These are phyloP conservation scores for Alsophila aescularia DNA, from an alignment of 2,888 invertebrate genomes.

Conservation along the genomic window DNA sequence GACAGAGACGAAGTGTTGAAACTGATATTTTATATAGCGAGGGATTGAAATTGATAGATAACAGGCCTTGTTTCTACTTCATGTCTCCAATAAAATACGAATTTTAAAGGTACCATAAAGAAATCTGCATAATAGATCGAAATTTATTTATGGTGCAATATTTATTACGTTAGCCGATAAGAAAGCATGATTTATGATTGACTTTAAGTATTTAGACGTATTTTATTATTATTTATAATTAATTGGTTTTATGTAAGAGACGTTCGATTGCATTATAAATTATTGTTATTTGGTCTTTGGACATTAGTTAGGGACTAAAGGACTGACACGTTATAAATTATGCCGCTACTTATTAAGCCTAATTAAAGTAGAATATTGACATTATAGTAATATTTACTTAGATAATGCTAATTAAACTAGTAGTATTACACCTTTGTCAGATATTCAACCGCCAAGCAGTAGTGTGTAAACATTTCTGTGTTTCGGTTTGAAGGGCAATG, in stretches of 20 bases:
- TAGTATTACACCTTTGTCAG: too few relatives aligned
- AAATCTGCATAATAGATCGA: slow-evolving; percentile 55
- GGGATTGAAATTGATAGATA: slow-evolving; percentile 43
- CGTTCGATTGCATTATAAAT: slow-evolving; percentile 31
- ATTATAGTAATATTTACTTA: too few relatives aligned
- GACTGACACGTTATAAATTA: slow-evolving; percentile 11
- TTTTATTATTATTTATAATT: slow-evolving; percentile 52
- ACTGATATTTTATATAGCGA: slow-evolving; percentile 34
- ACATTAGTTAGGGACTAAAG: slow-evolving; percentile 4
- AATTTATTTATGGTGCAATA: slow-evolving; percentile 50
- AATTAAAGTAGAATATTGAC: neutral
- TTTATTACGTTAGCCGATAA: slow-evolving; percentile 52
- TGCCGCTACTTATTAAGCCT: neutral
- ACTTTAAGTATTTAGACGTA: slow-evolving; percentile 45
- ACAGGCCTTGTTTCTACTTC: slow-evolving; percentile 42
- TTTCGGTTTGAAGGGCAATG: too few relatives aligned
- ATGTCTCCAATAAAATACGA: slow-evolving; percentile 50
- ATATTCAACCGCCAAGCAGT: too few relatives aligned
- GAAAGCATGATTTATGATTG: slow-evolving; percentile 54
- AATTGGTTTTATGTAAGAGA: slow-evolving; percentile 37
- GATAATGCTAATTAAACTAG: too few relatives aligned
- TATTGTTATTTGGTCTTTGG: slow-evolving; percentile 19
- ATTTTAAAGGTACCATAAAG: slow-evolving; percentile 52
- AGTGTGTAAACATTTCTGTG: too few relatives aligned
- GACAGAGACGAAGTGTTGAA: slow-evolving; percentile 28